phyloP scores from a whole-genome alignment of 2,888 invertebrate species.

The Spialia ferax region DNA sequence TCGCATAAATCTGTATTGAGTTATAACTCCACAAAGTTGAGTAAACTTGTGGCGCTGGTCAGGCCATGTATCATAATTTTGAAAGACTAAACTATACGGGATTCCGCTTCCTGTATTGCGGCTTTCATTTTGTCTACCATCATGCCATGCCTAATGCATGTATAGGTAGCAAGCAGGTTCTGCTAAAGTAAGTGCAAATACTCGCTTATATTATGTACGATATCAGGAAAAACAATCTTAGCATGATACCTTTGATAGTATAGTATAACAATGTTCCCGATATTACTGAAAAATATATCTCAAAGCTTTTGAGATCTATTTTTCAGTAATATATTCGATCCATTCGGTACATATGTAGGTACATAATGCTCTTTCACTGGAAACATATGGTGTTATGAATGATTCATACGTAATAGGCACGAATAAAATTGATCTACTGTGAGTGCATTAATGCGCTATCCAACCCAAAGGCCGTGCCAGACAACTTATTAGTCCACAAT shows the following conservation, averaged over 20 bases:
- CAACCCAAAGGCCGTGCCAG: slow-evolving; percentile 56
- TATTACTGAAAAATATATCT: neutral
- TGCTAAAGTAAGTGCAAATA: neutral
- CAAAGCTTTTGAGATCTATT: too few relatives aligned
- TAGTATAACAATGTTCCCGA: too few relatives aligned
- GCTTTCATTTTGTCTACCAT: neutral
- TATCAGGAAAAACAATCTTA: too few relatives aligned
- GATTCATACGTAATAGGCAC: slow-evolving; percentile 39
- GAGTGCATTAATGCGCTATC: slow-evolving; percentile 44
- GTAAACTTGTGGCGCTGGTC: slow-evolving; percentile 26
- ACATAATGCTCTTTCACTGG: slow-evolving; percentile 1
- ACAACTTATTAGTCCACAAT: slow-evolving; percentile 59
- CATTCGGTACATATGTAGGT: neutral
- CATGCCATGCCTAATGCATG: neutral
- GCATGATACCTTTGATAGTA: too few relatives aligned
- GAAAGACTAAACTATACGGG: slow-evolving; percentile 22
- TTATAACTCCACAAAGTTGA: slow-evolving; percentile 29
- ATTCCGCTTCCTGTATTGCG: slow-evolving; percentile 16
- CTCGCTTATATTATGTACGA: too few relatives aligned
- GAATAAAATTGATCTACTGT: slow-evolving; percentile 39
- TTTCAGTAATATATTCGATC: too few relatives aligned
- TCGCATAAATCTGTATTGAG: slow-evolving; percentile 41
- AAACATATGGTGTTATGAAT: slow-evolving; percentile 24
- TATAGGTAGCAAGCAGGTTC: too few relatives aligned
- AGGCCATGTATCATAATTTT: slow-evolving; percentile 34